Conservation (phyloP, 2,888 invertebrate species). For the Leptopilina drosophilae region DNA sequence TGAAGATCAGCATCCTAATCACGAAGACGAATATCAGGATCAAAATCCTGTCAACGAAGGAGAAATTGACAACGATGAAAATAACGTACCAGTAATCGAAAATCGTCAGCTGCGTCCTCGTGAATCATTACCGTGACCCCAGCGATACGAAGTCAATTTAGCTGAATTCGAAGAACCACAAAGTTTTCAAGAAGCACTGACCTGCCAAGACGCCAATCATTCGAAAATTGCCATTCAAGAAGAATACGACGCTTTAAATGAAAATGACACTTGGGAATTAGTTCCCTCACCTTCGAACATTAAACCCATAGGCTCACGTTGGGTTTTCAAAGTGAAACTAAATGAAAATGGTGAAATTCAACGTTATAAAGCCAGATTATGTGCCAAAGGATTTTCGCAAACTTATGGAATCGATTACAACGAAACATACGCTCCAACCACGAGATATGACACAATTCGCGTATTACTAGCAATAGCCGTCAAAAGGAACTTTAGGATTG, state of each 20-base stretch:
- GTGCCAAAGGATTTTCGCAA: constrained; percentile 45
- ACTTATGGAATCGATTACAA: constrained; percentile 43
- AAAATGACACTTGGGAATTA: not conserved
- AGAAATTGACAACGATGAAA: not conserved
- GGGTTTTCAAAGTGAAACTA: constrained; percentile 37
- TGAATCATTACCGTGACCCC: too few relatives aligned
- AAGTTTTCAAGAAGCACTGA: not conserved
- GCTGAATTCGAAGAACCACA: too few relatives aligned
- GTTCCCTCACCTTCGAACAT: not conserved
- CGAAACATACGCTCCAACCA: constrained; percentile 45
- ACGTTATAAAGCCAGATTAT: constrained; percentile 44
- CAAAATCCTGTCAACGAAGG: not conserved
- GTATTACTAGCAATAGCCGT: constrained; percentile 40
- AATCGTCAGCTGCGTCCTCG: too few relatives aligned
- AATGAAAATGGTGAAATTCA: constrained; percentile 28
- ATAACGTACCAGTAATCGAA: not conserved
- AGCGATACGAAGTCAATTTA: too few relatives aligned
- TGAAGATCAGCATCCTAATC: not conserved
- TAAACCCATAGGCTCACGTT: constrained; percentile 19
- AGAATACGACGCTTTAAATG: not conserved
- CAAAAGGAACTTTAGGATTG: not conserved
- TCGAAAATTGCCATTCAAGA: not conserved
- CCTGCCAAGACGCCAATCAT: not conserved
- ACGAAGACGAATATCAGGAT: not conserved
- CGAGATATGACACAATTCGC: constrained; percentile 40